phyloP scores from a whole-genome alignment of 2,888 invertebrate species.

The Smittia sp. region DNA sequence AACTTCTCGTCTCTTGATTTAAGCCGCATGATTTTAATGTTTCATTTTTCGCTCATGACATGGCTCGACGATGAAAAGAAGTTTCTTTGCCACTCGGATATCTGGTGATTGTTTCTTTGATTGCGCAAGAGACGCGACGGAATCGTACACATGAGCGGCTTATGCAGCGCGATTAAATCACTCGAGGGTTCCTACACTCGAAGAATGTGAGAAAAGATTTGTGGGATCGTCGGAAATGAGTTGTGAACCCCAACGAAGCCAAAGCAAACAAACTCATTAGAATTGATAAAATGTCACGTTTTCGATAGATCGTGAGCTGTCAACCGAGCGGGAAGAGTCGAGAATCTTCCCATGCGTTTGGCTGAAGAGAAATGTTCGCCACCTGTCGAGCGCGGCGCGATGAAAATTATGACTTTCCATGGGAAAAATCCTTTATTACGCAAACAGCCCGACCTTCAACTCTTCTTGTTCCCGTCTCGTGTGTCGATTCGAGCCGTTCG shows the following conservation, averaged over 20 bases:
- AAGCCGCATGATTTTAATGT: background rate
- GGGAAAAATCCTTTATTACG: conserved; percentile 19
- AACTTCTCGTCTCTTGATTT: background rate
- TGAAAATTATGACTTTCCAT: conserved; percentile 34
- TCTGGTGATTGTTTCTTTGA: background rate
- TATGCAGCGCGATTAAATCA: too few relatives aligned
- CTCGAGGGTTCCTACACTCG: too few relatives aligned
- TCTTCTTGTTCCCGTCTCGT: background rate
- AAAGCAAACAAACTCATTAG: too few relatives aligned
- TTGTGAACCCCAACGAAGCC: too few relatives aligned
- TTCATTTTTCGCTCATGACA: background rate
- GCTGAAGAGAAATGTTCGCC: conserved; percentile 25
- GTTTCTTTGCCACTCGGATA: background rate
- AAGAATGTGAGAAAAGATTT: too few relatives aligned
- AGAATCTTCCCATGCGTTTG: background rate
- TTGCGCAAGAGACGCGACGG: conserved; percentile 17
- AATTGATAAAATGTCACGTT: conserved; percentile 36
- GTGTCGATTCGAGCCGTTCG: background rate
- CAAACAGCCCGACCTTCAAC: conserved; percentile 23
- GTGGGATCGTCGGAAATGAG: too few relatives aligned
- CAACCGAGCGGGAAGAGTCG: background rate
- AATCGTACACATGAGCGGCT: too few relatives aligned
- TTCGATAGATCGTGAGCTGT: background rate
- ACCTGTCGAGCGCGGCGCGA: conserved; percentile 20
- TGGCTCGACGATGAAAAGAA: background rate